Conservation (phyloP, 2,888 invertebrate species). For the Agrochola litura region DNA sequence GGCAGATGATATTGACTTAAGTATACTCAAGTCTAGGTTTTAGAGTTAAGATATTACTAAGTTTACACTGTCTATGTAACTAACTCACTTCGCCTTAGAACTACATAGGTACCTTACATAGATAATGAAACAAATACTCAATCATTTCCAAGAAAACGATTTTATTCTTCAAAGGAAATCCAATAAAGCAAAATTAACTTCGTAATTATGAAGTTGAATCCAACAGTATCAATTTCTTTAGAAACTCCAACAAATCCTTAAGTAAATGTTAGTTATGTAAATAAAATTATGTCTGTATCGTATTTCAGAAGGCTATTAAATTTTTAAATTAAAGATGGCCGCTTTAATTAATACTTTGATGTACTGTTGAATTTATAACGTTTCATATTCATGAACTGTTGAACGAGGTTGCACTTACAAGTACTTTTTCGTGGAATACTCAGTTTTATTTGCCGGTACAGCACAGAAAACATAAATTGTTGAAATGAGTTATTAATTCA, state of each 20-base stretch:
- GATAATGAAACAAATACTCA: neutral
- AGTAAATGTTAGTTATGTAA: slow-evolving; percentile 23
- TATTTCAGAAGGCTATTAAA: slow-evolving; percentile 17
- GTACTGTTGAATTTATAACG: slow-evolving; percentile 33
- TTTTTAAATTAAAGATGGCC: slow-evolving; percentile 43
- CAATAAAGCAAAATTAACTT: slow-evolving; percentile 47
- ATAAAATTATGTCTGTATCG: slow-evolving; percentile 1
- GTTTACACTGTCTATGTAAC: neutral
- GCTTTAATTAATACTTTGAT: slow-evolving; percentile 35
- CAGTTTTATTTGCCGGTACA: neutral
- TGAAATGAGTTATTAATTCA: neutral
- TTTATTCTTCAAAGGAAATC: slow-evolving; percentile 31
- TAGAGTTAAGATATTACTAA: neutral
- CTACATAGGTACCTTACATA: neutral
- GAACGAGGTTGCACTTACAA: slow-evolving; percentile 13
- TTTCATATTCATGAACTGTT: slow-evolving; percentile 44
- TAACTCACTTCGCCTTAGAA: neutral
- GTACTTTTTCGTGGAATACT: slow-evolving; percentile 22
- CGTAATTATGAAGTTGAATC: slow-evolving; percentile 30
- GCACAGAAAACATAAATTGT: neutral
- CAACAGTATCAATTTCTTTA: slow-evolving; percentile 25
- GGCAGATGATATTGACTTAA: neutral
- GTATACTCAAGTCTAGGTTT: neutral
- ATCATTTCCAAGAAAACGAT: slow-evolving; percentile 6
- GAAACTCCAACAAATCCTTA: slow-evolving; percentile 19